phyloP scores from a whole-genome alignment of 2,888 invertebrate genomes.

The Dasysyrphus albostriatus region DNA sequence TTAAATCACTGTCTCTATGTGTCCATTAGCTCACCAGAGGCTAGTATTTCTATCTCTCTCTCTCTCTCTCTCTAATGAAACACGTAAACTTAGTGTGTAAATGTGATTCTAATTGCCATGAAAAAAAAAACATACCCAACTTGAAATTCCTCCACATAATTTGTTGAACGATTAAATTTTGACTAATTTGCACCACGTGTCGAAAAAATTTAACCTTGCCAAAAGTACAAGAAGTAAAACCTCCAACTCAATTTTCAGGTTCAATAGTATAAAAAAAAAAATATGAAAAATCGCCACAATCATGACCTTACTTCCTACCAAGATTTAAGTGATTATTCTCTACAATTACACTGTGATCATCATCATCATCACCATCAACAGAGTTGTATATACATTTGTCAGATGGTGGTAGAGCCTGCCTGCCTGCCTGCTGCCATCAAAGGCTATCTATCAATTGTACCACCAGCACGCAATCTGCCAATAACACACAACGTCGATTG shows the following conservation, averaged over 20 bases:
- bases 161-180: conserved; percentile 36
- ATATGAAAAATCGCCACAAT: conserved; percentile 65
- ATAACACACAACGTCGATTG: conserved; percentile 46
- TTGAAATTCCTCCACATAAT: conserved; percentile 43
- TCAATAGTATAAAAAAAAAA: conserved; percentile 57
- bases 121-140: background rate
- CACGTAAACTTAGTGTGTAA: conserved; percentile 28
- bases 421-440: conserved; percentile 18
- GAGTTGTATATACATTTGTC: background rate
- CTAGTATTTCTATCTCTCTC: background rate
- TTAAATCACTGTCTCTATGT: background rate
- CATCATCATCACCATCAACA: conserved; percentile 21
- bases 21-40: conserved; percentile 37
- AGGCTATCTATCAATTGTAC: conserved; percentile 48
- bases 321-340: conserved; percentile 12
- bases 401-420: conserved; percentile 8
- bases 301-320: conserved; percentile 70
- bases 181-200: conserved; percentile 61
- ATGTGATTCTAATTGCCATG: conserved; percentile 67
- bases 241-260: conserved; percentile 48
- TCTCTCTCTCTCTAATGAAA: no score
- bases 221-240: background rate
- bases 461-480: conserved; percentile 68
- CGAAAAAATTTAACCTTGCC: background rate
- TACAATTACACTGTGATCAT: conserved; percentile 13